Percentiles rank a stretch among this genome's conserved stretches.
Evolutionary conservation across 2,888 invertebrate species (phyloP).

Genomic region (Yponomeuta malinellus): DNA sequence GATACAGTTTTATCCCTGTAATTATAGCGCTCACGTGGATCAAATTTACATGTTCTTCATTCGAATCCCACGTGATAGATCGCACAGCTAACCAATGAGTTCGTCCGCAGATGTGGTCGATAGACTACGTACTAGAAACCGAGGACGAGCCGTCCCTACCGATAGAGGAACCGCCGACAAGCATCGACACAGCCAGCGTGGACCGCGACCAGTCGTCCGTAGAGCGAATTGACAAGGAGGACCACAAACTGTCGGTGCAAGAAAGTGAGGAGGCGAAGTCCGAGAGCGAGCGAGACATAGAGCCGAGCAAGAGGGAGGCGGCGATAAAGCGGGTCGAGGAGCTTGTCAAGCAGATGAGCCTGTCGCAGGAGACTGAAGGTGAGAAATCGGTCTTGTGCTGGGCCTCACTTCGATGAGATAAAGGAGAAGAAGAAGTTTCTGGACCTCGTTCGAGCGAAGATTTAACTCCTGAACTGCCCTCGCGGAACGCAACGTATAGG

Average conservation of each 20-base stretch:
- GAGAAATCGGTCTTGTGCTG: constrained; percentile 19
- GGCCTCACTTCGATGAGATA: neutral
- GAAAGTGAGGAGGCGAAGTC: constrained; percentile 40
- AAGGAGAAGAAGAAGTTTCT: too few relatives aligned
- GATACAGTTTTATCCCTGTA: too few relatives aligned
- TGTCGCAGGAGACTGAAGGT: constrained; percentile 81
- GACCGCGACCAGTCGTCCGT: constrained; percentile 46
- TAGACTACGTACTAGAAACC: constrained; percentile 93
- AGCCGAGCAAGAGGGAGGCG: constrained; percentile 50
- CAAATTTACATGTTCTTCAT: too few relatives aligned
- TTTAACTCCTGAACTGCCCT: too few relatives aligned
- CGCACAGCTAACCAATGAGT: neutral
- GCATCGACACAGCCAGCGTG: constrained; percentile 48
- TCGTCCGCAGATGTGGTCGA: constrained; percentile 91
- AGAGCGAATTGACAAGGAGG: constrained; percentile 33
- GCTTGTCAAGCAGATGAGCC: constrained; percentile 87
- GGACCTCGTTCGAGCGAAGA: too few relatives aligned
- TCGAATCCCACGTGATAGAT: neutral
- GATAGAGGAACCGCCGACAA: constrained; percentile 62
- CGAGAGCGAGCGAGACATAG: constrained; percentile 38
- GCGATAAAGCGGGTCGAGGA: constrained; percentile 78
- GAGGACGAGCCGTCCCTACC: constrained; percentile 69
- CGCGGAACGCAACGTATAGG: too few relatives aligned
- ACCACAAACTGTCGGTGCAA: constrained; percentile 38
- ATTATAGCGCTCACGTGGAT: too few relatives aligned